A percentile compares a stretch with the other conserved stretches of the same genome.
phyloP scores from a whole-genome alignment of 1,140 invertebrate species.

The Hydropsyche tenuis region DNA sequence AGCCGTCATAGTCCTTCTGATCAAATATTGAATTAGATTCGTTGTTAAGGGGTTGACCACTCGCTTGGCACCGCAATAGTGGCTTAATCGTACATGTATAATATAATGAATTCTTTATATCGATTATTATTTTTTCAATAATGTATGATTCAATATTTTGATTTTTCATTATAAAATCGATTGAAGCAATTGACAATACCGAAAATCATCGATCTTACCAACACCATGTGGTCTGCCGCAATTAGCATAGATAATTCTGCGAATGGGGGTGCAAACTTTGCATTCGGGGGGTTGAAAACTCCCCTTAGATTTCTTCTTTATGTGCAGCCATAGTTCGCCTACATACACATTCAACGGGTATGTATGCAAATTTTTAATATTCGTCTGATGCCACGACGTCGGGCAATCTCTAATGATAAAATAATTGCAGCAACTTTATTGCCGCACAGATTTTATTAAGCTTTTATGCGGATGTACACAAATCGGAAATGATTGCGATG shows the following conservation, averaged over 20 bases:
- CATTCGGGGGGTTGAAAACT: not conserved
- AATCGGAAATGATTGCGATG: constrained; percentile 14
- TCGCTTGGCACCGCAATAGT: no score
- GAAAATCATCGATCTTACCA: not conserved
- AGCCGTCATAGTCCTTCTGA: constrained; percentile 6
- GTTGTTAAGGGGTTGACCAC: constrained; percentile 18
- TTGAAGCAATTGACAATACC: no score
- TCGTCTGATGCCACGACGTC: constrained; percentile 24
- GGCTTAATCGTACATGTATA: no score
- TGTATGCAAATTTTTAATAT: constrained; percentile 41
- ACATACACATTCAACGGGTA: not conserved
- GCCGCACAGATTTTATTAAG: constrained; percentile 42
- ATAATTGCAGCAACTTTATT: constrained; percentile 47
- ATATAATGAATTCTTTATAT: no score
- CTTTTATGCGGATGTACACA: not conserved
- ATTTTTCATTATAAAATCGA: no score
- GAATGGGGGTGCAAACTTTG: not conserved
- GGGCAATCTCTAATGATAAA: constrained; percentile 44
- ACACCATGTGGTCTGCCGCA: not conserved
- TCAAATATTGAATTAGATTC: constrained; percentile 49
- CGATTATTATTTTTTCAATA: no score
- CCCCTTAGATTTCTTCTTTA: not conserved
- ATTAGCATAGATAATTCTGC: constrained; percentile 12
- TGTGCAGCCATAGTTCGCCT: not conserved
- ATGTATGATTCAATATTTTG: no score